phyloP scores from a whole-genome alignment of 1,140 invertebrate species.

The Reticulitermes speratus region DNA sequence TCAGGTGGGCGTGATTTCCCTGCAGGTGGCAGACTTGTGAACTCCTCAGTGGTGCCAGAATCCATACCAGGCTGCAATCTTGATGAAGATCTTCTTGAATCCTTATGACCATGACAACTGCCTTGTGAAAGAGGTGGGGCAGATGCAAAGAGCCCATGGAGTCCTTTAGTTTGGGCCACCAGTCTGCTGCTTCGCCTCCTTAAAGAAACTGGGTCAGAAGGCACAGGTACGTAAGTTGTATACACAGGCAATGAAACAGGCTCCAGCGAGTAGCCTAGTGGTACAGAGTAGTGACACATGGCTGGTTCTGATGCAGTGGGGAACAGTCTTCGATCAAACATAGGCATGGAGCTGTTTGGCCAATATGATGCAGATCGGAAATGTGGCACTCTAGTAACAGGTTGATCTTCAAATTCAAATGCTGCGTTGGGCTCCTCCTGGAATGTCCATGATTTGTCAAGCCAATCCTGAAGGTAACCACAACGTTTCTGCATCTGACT shows the following conservation, averaged over 20 bases:
- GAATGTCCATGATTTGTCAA: conserved; percentile 27
- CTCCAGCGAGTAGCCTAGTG: conserved; percentile 49
- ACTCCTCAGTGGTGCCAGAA: conserved; percentile 42
- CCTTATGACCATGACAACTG: conserved; percentile 36
- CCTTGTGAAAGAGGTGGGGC: background rate
- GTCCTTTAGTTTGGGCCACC: conserved; percentile 40
- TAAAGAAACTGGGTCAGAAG: conserved; percentile 43
- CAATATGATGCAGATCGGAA: background rate
- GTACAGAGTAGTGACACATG: conserved; percentile 53
- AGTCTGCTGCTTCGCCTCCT: conserved; percentile 38
- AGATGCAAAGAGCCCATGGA: background rate
- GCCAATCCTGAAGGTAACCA: conserved; percentile 26
- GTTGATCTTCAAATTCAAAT: background rate
- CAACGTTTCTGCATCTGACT: conserved; percentile 13
- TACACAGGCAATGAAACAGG: conserved; percentile 54
- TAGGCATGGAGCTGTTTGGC: background rate
- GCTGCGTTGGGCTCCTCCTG: conserved; percentile 1
- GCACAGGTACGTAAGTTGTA: conserved; percentile 40
- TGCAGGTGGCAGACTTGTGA: conserved; percentile 51
- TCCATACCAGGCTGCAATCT: background rate
- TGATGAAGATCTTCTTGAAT: conserved; percentile 37
- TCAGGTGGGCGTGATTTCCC: conserved; percentile 38
- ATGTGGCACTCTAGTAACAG: background rate
- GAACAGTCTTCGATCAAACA: conserved; percentile 48
- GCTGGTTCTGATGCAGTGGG: conserved; percentile 52